These are phyloP conservation scores for Micromys minutus DNA, from an alignment of 2,113 vertebrate species.

Conservation along the genomic window DNA sequence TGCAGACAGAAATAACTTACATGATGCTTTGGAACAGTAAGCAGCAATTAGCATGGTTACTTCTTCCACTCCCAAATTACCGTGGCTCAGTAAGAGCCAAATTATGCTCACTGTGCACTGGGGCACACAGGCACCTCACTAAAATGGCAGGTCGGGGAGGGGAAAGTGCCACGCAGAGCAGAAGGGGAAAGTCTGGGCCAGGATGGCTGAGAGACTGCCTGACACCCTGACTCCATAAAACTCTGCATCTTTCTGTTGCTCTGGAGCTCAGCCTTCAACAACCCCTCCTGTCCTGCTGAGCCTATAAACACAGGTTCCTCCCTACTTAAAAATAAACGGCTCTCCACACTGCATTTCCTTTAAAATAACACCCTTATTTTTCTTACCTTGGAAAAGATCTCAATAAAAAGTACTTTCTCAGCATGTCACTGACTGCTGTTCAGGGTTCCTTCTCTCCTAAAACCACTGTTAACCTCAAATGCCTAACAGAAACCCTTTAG, in stretches of 20 bases:
- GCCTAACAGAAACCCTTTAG: background rate
- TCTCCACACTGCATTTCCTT: background rate
- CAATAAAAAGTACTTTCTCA: background rate
- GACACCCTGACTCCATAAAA: background rate
- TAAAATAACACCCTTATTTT: background rate
- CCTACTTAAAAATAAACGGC: background rate
- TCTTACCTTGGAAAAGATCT: background rate
- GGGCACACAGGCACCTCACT: background rate
- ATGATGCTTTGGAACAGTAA: background rate
- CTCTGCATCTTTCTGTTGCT: background rate
- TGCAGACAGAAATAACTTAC: constrained; percentile 1
- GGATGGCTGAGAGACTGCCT: background rate
- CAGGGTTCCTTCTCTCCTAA: background rate
- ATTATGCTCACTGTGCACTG: background rate
- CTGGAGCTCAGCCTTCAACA: background rate
- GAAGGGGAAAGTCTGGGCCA: background rate
- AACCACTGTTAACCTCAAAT: background rate
- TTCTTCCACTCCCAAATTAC: constrained; percentile 34
- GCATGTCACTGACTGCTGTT: background rate
- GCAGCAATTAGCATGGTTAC: background rate
- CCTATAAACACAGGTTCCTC: background rate
- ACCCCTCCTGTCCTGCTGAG: background rate
- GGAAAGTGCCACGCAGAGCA: background rate
- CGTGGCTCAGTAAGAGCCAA: background rate
- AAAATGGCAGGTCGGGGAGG: background rate